These are phyloP conservation scores for Callaeas wilsoni DNA, from an alignment of 2,113 vertebrate species.

Conservation along the genomic window DNA sequence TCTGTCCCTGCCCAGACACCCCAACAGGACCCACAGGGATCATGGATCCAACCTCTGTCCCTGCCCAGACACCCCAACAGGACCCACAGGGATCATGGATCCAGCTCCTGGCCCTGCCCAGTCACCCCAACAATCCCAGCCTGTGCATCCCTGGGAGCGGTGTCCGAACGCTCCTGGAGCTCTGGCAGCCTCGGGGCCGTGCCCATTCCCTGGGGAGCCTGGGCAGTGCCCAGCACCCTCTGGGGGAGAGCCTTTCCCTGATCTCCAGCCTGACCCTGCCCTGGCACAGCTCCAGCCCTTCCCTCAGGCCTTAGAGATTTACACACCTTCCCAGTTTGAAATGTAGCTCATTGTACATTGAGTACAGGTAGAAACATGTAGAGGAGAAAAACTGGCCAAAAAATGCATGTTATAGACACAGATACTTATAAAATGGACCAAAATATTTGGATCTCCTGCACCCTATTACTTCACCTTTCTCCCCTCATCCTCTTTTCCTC, in stretches of 20 bases:
- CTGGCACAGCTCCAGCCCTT: not conserved
- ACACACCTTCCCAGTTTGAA: not conserved
- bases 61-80: not conserved
- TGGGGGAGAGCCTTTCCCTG: not conserved
- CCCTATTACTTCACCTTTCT: not conserved
- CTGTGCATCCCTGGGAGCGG: rapidly evolving
- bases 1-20: rapidly evolving
- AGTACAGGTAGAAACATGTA: rapidly evolving
- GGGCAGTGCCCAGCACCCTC: not conserved
- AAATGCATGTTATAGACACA: not conserved
- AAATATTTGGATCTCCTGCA: not conserved
- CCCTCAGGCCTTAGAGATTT: not conserved
- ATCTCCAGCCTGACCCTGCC: rapidly evolving
- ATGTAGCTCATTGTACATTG: rapidly evolving
- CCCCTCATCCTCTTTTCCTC: not conserved
- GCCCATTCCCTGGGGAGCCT: not conserved
- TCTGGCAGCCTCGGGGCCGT: not conserved
- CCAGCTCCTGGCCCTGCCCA: rapidly evolving
- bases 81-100: not conserved
- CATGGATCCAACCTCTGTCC: rapidly evolving
- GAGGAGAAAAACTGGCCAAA: not conserved
- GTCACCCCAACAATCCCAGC: not conserved
- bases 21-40: not conserved
- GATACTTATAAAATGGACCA: not conserved
- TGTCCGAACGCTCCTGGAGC: rapidly evolving